Evolutionary conservation across 2,888 invertebrate genomes (phyloP).

Genomic region (Amphimallon solstitiale): DNA sequence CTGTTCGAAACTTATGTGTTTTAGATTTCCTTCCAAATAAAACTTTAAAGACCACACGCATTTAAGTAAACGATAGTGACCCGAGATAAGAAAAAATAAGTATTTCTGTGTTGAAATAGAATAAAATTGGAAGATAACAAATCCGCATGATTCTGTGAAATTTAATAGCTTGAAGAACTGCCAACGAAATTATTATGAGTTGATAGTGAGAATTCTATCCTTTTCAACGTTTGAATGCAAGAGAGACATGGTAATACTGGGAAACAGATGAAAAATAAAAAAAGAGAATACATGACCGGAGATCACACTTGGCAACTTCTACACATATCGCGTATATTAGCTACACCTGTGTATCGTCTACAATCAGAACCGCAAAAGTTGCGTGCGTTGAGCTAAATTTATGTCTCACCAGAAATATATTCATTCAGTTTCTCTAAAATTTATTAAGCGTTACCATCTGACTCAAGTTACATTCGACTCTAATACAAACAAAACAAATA

Average conservation of each 20-base stretch:
- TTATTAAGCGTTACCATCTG: slow-evolving; percentile 40
- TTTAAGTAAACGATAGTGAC: slow-evolving; percentile 41
- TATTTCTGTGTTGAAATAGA: slow-evolving; percentile 10
- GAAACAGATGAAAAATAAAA: slow-evolving; percentile 10
- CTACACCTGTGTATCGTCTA: slow-evolving; percentile 38
- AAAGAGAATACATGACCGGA: background rate
- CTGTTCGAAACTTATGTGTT: slow-evolving; percentile 43
- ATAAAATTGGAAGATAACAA: slow-evolving; percentile 31
- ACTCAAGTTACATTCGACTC: slow-evolving; percentile 32
- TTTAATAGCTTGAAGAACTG: slow-evolving; percentile 33
- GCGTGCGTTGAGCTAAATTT: slow-evolving; percentile 39
- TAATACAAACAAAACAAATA: slow-evolving; percentile 26
- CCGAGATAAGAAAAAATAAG: slow-evolving; percentile 16
- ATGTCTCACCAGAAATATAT: slow-evolving; percentile 41
- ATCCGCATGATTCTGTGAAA: slow-evolving; percentile 40
- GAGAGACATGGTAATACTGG: slow-evolving; percentile 6
- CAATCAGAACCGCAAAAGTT: slow-evolving; percentile 32
- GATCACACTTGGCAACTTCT: slow-evolving; percentile 27
- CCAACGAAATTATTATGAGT: slow-evolving; percentile 36
- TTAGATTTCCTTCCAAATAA: slow-evolving; percentile 45
- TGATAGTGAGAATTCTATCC: slow-evolving; percentile 10
- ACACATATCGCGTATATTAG: slow-evolving; percentile 24
- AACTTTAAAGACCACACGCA: slow-evolving; percentile 46
- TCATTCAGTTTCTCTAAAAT: slow-evolving; percentile 41
- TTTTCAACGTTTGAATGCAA: background rate